A percentile compares a stretch with the other conserved stretches of the same genome.
These are phyloP conservation scores for Cephus rjabovi DNA, from an alignment of 2,888 invertebrate genomes.

Conservation along the genomic window DNA sequence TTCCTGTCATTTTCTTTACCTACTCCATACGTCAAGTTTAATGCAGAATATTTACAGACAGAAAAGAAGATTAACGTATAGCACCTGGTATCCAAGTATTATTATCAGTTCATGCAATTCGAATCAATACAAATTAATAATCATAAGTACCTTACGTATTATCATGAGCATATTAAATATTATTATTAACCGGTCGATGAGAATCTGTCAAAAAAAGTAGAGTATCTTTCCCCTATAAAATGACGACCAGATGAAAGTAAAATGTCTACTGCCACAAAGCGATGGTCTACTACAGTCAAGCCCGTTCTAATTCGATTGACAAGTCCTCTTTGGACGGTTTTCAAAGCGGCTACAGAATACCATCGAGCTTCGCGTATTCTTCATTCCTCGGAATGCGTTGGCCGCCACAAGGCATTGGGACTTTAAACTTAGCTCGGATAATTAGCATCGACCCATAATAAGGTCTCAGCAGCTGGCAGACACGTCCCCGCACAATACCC, in stretches of 20 bases:
- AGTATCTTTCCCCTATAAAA: background rate
- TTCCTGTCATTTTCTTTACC: background rate
- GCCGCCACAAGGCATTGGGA: constrained; percentile 14
- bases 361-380: constrained; percentile 8
- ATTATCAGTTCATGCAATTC: background rate
- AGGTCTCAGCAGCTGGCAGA: background rate
- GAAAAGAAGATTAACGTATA: background rate
- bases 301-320: background rate
- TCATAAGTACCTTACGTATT: background rate
- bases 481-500: background rate
- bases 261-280: background rate
- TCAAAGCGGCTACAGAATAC: background rate
- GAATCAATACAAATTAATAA: background rate
- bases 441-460: constrained; percentile 28
- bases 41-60: background rate
- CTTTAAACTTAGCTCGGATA: constrained; percentile 32
- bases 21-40: background rate
- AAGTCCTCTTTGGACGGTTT: background rate
- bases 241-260: background rate
- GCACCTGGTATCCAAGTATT: background rate
- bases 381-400: constrained; percentile 12
- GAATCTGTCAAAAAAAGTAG: background rate
- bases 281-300: background rate
- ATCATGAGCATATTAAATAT: background rate
- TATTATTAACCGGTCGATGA: background rate